Conservation (phyloP, 2,797 vertebrate species). For the Bufotes viridis region DNA sequence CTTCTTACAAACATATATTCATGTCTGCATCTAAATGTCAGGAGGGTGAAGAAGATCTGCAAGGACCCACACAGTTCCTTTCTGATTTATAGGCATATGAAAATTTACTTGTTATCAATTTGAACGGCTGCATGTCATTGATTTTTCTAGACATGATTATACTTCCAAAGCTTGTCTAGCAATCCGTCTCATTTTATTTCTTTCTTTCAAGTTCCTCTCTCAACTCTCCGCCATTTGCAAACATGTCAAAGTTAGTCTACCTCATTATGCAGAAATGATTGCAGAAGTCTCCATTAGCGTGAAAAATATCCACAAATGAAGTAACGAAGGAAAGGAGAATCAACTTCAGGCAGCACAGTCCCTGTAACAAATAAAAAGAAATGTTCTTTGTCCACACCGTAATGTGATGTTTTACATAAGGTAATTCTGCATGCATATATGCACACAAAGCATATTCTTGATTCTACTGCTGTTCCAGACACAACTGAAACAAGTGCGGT, state of each 20-base stretch:
- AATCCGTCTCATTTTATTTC: not conserved
- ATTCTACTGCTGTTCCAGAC: conserved; percentile 4
- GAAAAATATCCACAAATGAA: conserved; percentile 26
- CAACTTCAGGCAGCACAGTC: conserved; percentile 4
- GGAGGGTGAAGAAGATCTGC: conserved; percentile 5
- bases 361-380: conserved; percentile 22
- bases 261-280: conserved; percentile 25
- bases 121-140: conserved; percentile 32
- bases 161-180: conserved; percentile 2
- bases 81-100: conserved; percentile 44
- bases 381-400: conserved; percentile 18
- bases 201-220: not conserved
- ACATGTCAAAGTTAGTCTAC: not conserved
- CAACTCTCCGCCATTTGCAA: not conserved
- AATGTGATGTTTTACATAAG: conserved; percentile 32
- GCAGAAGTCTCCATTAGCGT: conserved; percentile 19
- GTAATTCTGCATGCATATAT: conserved; percentile 34
- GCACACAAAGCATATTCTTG: conserved; percentile 31
- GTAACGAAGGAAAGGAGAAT: not conserved
- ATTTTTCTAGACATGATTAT: conserved; percentile 5
- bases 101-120: conserved; percentile 38
- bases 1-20: not conserved
- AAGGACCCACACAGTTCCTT: not conserved
- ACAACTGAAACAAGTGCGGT: conserved; percentile 33
- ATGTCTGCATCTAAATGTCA: conserved; percentile 6